A percentile compares a stretch with the other conserved stretches of the same genome.
These are phyloP conservation scores for Edolisoma coerulescens DNA, from an alignment of 2,113 vertebrate species.

Conservation along the genomic window DNA sequence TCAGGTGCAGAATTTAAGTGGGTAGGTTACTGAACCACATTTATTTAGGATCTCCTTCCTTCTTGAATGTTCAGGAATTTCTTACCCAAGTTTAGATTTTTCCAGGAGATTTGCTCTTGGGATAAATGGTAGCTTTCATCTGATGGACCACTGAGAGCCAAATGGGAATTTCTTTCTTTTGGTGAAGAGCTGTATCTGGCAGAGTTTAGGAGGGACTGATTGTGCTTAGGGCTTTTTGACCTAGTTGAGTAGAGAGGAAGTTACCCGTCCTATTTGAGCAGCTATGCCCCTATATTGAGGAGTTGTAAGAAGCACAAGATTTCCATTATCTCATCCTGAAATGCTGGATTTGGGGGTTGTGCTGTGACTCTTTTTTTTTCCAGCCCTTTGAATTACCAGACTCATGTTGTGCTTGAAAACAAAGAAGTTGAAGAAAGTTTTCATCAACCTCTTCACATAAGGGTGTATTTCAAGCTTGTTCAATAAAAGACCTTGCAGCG, in stretches of 20 bases:
- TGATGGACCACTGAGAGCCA: background rate
- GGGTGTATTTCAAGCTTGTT: conserved; percentile 28
- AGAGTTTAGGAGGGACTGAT: background rate
- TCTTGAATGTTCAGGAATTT: background rate
- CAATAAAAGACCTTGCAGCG: background rate
- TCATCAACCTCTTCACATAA: background rate
- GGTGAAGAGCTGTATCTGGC: background rate
- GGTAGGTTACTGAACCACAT: background rate
- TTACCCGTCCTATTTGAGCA: background rate
- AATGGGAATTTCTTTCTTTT: background rate
- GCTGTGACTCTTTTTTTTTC: background rate
- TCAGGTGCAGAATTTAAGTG: background rate
- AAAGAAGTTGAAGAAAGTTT: conserved; percentile 37
- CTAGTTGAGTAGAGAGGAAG: background rate
- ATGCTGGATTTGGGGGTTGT: background rate
- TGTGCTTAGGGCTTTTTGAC: background rate
- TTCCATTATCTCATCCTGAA: background rate
- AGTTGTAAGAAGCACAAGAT: background rate
- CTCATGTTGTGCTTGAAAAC: conserved; percentile 9
- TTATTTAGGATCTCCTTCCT: background rate
- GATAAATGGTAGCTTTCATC: background rate
- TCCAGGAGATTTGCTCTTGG: background rate
- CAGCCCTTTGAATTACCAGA: background rate
- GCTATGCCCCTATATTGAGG: background rate
- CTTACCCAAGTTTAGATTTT: background rate